phyloP scores from a whole-genome alignment of 2,113 vertebrate species.

The Toxotes chatareus region DNA sequence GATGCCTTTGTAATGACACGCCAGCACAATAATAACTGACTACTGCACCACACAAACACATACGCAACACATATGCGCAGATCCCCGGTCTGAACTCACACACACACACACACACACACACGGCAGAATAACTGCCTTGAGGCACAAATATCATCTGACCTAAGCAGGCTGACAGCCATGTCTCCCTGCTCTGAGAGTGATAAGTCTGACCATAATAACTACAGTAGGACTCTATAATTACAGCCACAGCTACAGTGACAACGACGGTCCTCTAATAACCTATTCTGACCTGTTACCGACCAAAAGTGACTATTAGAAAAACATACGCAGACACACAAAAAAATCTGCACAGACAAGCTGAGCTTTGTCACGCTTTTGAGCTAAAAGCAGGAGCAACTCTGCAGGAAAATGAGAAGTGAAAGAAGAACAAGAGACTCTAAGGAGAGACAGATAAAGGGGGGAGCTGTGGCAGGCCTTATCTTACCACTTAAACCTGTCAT shows the following conservation, averaged over 20 bases:
- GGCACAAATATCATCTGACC: conserved; percentile 81
- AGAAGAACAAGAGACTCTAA: conserved; percentile 61
- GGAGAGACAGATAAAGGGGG: conserved; percentile 25
- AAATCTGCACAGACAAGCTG: conserved; percentile 61
- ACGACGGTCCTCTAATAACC: conserved; percentile 77
- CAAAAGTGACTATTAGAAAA: conserved; percentile 61
- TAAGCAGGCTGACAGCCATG: conserved; percentile 75
- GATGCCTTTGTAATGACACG: conserved; percentile 81
- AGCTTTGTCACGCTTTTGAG: conserved; percentile 25
- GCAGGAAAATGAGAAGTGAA: conserved; percentile 63
- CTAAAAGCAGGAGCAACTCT: conserved; percentile 12
- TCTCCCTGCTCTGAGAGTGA: conserved; percentile 70
- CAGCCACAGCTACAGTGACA: conserved; percentile 65
- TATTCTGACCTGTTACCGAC: conserved; percentile 58
- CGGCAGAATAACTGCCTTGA: conserved; percentile 68
- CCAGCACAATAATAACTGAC: conserved; percentile 78
- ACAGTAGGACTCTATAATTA: conserved; percentile 75
- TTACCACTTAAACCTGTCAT: conserved; percentile 63
- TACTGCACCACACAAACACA: conserved; percentile 68
- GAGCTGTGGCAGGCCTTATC: conserved; percentile 66
- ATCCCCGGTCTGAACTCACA: conserved; percentile 42
- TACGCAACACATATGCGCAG: conserved; percentile 57
- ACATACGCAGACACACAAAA: conserved; percentile 46
- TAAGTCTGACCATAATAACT: conserved; percentile 80
- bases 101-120: conserved; percentile 50